Base-by-base conservation (phyloP, 1,140 invertebrate species). In the Heliothis subflexa region DNA sequence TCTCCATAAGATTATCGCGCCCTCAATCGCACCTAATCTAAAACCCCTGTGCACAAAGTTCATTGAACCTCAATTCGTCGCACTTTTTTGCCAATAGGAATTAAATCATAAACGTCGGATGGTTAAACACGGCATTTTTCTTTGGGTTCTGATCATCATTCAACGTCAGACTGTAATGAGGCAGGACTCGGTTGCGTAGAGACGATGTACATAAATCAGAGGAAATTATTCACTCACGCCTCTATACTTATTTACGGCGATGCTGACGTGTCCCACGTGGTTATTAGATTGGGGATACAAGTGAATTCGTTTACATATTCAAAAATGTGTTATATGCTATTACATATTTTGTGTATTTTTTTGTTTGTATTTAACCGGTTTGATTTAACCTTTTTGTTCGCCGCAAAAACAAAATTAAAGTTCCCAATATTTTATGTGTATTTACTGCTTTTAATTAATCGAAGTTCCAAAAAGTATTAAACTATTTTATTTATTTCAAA, bases 91-190 rank as follows among this genome's bases (percentile, higher is more conserved):
- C 70, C 70, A 83, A 85, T 88, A 84, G 80, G 85, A 87, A 92
- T 92, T 88, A 92, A 90, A 91, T 87, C 85, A 89, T 92, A 90
- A 86, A 82, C 68, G 80, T 78, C 76, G 79, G 84, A 84, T 85
- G 86, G 86, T 90, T 88, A 89, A 88, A 84, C 85, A 84, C 81
- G 76, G 84, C 83, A 87, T 89, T 89, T 89, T 90, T 89, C 87
- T 89, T 83, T 76, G 78, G 70, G 79, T 81, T 59, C 78, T 81
- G 86, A 88, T 88, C 86, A 91, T 92, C 91, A 85, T 88, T 91
- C 91, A 92, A 91, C 84, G 90, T 91, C 90, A 91, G 85, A 70
- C 78, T 83, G 84, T 92, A 92, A 93, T 91, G 90, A 92, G 89
- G 84, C 86, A 86, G 87, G 86, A 89, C 88, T 83, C 82, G 83